A percentile compares a stretch with the other conserved stretches of the same genome.
Conservation (phyloP, 92 coral and sea anemone genomes). For the Zoanthus solanderi region DNA sequence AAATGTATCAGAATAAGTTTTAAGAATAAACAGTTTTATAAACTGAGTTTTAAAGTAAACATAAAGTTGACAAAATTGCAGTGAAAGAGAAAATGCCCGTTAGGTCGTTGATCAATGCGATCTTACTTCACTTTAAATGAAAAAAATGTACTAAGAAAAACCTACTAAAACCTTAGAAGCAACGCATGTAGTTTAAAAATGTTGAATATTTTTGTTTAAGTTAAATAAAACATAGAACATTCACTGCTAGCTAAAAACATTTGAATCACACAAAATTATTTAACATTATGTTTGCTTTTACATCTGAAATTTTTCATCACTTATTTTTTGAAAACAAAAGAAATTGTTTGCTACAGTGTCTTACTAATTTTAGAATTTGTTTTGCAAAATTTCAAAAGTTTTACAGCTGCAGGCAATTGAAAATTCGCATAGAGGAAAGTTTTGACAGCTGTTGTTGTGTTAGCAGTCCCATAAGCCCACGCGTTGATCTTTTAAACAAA, state of each 20-base stretch:
- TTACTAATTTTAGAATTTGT: background rate
- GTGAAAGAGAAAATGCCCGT: no score
- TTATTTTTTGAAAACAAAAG: background rate
- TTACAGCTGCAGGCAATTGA: constrained; percentile 29
- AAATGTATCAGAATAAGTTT: no score
- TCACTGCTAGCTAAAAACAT: constrained; percentile 11
- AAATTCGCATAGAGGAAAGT: constrained; percentile 11
- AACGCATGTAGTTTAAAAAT: background rate
- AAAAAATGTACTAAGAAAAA: background rate
- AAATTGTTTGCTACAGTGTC: background rate
- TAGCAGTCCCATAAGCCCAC: background rate
- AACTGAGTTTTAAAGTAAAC: no score
- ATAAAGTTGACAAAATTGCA: no score
- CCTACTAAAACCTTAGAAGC: background rate
- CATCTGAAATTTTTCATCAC: background rate
- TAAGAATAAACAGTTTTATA: no score
- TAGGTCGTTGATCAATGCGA: no score
- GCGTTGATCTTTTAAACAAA: background rate
- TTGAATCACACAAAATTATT: background rate
- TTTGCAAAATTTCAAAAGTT: background rate
- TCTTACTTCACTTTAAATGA: background rate
- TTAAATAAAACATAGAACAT: background rate
- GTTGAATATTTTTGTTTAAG: background rate
- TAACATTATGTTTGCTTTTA: background rate
- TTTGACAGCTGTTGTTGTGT: constrained; percentile 8